phyloP scores from a whole-genome alignment of 2,113 vertebrate species.

The Sander lucioperca region DNA sequence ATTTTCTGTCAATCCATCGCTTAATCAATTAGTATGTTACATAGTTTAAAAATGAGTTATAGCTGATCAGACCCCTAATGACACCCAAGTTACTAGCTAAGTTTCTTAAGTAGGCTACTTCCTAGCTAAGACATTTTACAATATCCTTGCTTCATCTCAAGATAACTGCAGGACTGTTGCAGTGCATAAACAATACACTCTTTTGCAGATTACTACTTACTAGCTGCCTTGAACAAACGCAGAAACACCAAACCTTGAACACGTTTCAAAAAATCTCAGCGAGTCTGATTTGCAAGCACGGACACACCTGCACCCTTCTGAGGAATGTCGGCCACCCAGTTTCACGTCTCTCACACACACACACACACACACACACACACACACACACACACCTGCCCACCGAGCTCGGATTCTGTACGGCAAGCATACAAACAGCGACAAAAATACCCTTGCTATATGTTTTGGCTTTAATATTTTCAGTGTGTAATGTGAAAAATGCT shows the following conservation, averaged over 20 bases:
- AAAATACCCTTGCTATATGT: neutral
- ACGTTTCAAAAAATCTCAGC: constrained; percentile 10
- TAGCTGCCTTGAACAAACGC: neutral
- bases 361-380: constrained; percentile 56
- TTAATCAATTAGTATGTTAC: neutral
- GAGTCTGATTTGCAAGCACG: constrained; percentile 40
- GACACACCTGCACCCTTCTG: constrained; percentile 74
- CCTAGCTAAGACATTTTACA: neutral
- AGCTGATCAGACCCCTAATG: neutral
- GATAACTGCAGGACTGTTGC: neutral
- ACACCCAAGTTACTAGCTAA: neutral
- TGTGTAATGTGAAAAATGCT: neutral
- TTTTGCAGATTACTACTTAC: neutral
- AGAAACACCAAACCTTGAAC: neutral
- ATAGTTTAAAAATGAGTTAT: neutral
- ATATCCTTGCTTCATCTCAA: neutral
- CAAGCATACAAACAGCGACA: neutral
- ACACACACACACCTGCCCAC: constrained; percentile 69
- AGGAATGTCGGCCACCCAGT: constrained; percentile 79
- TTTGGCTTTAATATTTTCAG: neutral
- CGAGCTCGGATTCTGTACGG: constrained; percentile 5
- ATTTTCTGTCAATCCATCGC: neutral
- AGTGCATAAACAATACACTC: neutral
- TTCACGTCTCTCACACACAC: constrained; percentile 36
- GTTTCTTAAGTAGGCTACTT: neutral